Percentiles rank a stretch among this genome's conserved stretches.
phyloP scores from a whole-genome alignment of 2,797 vertebrate genomes.

The Myotis findleyi region DNA sequence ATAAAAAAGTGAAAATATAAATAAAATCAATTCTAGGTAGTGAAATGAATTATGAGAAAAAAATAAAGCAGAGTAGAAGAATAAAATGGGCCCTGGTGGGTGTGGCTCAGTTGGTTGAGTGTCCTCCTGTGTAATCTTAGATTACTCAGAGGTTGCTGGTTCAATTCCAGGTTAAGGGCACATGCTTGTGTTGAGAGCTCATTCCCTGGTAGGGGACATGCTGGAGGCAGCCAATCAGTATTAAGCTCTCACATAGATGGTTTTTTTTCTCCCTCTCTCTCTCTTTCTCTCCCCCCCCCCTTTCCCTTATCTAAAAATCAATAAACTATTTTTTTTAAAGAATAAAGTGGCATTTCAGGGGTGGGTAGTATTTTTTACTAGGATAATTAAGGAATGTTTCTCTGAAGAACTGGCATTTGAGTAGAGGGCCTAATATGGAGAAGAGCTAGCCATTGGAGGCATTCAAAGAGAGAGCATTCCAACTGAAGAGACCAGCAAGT shows the following conservation, averaged over 20 bases:
- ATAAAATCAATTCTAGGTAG: slow-evolving; percentile 27
- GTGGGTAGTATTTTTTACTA: not conserved
- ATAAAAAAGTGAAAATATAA: slow-evolving; percentile 29
- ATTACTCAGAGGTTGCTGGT: no score
- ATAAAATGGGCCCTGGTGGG: not conserved
- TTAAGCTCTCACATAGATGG: no score
- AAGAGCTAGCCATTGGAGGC: not conserved
- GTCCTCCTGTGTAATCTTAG: no score
- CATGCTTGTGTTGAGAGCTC: no score
- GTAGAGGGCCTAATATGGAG: not conserved
- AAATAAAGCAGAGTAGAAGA: slow-evolving; percentile 27
- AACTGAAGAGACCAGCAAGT: not conserved
- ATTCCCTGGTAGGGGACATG: no score
- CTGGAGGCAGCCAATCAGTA: no score
- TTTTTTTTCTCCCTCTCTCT: no score
- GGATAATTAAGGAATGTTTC: not conserved
- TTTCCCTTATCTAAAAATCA: no score
- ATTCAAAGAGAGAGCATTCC: not conserved
- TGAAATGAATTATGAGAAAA: not conserved
- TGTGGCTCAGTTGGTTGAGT: no score
- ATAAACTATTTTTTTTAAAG: no score
- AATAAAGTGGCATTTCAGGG: not conserved
- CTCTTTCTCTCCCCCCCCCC: no score
- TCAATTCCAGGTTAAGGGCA: no score
- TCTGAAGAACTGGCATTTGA: not conserved